Base-by-base conservation (phyloP, 2,888 invertebrate species). In the Stratiomys singularior region DNA sequence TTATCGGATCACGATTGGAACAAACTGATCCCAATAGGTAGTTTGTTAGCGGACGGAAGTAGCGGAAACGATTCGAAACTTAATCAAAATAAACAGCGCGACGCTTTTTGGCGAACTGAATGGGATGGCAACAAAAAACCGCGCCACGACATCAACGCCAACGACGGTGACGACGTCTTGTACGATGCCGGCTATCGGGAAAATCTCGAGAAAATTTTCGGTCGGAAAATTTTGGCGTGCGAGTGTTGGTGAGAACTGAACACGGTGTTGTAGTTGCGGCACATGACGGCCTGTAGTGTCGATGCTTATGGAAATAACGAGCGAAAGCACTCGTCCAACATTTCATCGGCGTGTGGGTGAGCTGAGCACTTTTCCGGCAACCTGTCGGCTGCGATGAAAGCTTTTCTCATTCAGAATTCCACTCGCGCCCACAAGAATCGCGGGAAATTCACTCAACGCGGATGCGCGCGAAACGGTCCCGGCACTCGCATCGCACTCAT, bases 61-160 rank as follows among this genome's bases (percentile, higher is more conserved):
- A 44, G 44, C 44, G 60, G 37, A 76, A 76, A 64, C 52, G 52
- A 27, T 5, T 76, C 27, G 46, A 28, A 66, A 66, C 27, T 58
- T 44, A 69, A n/a, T 79, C 47, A 79, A 79, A 79, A 79, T 76
- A 79, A 79, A 77, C 76, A 58, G 66, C 67, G 60, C 79, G 79
- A 77, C 79, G 79, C 77, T 79, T 79, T 74, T 79, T 47, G 46
- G 64, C 52, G 46, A 79, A 79, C 79, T 79, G 76, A 79, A 79
- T 74, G 67, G 27, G 74, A 74, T 77, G 77, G 72, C 66, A 79
- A 79, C 77, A 74, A 77, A 79, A n/a, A 63, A 71, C 56, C 64
- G 60, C 76, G 60, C 46, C 30, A 23, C 56, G 56, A 30, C 30
- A 72, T 56, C 18, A 72, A 56, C 47, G 18, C 5, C 52, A 46